These are phyloP conservation scores for Hyla sarda DNA, from an alignment of 2,113 vertebrate species.

Conservation along the genomic window DNA sequence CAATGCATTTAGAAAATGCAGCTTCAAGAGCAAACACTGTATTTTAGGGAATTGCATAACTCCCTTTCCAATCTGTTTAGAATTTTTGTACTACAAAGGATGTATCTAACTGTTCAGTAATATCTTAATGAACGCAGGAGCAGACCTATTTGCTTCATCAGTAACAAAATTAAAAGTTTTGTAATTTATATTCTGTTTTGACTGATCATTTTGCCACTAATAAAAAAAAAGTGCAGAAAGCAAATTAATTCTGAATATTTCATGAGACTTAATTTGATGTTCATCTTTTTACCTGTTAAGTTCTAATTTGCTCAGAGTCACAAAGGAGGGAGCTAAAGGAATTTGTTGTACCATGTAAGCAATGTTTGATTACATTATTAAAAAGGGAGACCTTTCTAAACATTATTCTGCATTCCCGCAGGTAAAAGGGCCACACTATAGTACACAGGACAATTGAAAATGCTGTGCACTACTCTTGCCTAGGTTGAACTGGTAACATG, in stretches of 20 bases:
- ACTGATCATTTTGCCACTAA: constrained; percentile 1
- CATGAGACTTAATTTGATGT: constrained; percentile 43
- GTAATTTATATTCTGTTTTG: constrained; percentile 20
- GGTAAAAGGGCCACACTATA: background rate
- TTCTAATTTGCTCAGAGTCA: constrained; percentile 29
- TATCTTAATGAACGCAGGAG: constrained; percentile 11
- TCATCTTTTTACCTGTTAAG: constrained; percentile 36
- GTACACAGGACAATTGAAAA: constrained; percentile 1
- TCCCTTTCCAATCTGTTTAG: constrained; percentile 48
- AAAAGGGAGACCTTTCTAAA: constrained; percentile 8
- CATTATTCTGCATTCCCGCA: constrained; percentile 7
- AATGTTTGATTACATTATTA: constrained; percentile 31
- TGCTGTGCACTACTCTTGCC: background rate
- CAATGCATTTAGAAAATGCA: background rate
- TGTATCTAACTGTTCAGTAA: constrained; percentile 15
- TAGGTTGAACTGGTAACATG: background rate
- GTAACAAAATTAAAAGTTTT: constrained; percentile 35
- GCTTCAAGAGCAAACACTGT: constrained; percentile 10
- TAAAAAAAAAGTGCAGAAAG: constrained; percentile 24
- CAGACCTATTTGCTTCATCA: constrained; percentile 24
- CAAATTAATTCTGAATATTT: constrained; percentile 56
- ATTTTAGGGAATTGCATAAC: constrained; percentile 38
- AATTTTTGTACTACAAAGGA: constrained; percentile 2
- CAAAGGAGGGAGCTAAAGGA: constrained; percentile 2
- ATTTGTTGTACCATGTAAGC: constrained; percentile 6